Conservation (phyloP, 2,888 invertebrate genomes). For the Strigamia crassipes region DNA sequence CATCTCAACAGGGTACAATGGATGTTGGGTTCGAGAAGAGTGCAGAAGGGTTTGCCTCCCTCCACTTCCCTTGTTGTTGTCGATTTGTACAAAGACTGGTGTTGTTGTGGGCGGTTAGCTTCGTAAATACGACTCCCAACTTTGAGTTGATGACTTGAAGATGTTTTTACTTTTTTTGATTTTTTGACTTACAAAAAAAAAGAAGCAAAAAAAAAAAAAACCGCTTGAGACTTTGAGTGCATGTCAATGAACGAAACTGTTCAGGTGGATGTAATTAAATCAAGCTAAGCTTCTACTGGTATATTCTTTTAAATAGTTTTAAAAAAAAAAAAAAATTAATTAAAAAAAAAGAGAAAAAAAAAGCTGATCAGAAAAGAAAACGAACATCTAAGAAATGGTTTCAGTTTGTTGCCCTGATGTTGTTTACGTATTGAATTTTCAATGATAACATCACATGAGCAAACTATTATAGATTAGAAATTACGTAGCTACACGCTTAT, state of each 20-base stretch:
- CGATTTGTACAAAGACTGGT: constrained; percentile 38
- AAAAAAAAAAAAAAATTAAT: neutral
- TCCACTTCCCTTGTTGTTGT: constrained; percentile 40
- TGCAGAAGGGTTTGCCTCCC: constrained; percentile 39
- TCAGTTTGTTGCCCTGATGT: neutral
- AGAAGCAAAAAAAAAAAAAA: neutral
- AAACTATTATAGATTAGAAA: neutral
- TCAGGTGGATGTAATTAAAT: neutral
- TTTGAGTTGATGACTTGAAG: constrained; percentile 24
- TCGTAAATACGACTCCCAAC: constrained; percentile 39
- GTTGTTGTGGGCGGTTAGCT: constrained; percentile 42
- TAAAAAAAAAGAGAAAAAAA: neutral
- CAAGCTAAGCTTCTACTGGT: neutral
- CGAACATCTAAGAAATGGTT: neutral
- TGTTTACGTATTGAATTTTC: neutral
- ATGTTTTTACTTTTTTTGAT: constrained; percentile 21
- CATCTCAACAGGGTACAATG: constrained; percentile 42
- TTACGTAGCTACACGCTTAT: neutral
- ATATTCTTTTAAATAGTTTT: neutral
- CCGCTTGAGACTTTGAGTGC: neutral
- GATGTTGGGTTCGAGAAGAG: constrained; percentile 32
- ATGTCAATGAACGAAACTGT: neutral
- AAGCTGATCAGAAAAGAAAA: neutral
- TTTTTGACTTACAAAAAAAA: neutral
- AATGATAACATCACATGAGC: neutral